phyloP scores from a whole-genome alignment of 2,888 invertebrate genomes.

The Clivina fossor region DNA sequence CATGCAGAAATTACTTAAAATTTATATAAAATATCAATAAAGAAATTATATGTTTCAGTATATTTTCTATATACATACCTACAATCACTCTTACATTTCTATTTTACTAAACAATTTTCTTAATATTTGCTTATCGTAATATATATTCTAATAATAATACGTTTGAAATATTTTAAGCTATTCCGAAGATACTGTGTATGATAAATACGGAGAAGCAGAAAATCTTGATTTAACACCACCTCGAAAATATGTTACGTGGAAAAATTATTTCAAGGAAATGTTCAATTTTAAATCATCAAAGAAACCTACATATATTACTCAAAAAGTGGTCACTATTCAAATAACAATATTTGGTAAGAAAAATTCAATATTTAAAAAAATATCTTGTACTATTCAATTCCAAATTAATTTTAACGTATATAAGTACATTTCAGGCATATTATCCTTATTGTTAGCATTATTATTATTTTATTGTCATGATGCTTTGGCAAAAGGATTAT shows the following conservation, averaged over 20 bases:
- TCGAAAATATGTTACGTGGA: background rate
- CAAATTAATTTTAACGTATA: background rate
- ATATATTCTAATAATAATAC: too few species aligned
- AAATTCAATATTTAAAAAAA: constrained; percentile 4
- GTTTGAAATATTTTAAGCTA: constrained; percentile 10
- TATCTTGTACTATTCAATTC: background rate
- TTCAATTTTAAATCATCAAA: constrained; percentile 53
- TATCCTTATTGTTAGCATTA: constrained; percentile 47
- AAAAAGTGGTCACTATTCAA: constrained; percentile 53
- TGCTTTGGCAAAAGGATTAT: constrained; percentile 49
- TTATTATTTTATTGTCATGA: constrained; percentile 46
- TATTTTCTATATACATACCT: too few species aligned
- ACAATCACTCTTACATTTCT: too few species aligned
- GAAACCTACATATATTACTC: constrained; percentile 55
- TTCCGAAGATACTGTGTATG: constrained; percentile 5
- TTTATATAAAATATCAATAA: too few species aligned
- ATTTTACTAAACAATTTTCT: too few species aligned
- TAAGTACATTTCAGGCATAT: constrained; percentile 45
- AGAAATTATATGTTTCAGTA: too few species aligned
- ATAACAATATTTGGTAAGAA: constrained; percentile 58
- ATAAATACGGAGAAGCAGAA: constrained; percentile 7
- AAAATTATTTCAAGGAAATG: constrained; percentile 50
- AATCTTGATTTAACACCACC: constrained; percentile 11
- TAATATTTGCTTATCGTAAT: background rate
- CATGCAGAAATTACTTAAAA: background rate